These are phyloP conservation scores for Brenthis ino DNA, from an alignment of 2,888 invertebrate genomes.

Conservation along the genomic window DNA sequence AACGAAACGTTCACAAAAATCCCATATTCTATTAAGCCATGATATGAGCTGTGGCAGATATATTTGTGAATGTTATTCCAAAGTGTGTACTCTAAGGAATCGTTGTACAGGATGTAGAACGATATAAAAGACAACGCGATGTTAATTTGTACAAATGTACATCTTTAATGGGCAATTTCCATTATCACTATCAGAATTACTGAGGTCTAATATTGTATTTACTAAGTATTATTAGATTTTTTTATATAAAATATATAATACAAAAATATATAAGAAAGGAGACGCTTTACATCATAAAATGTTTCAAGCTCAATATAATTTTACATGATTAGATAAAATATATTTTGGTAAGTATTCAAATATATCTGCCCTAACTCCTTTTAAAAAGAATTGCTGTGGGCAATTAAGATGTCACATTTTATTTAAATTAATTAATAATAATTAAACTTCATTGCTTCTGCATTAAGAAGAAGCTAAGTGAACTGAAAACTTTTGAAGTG, in stretches of 20 bases:
- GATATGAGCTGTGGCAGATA: conserved; percentile 48
- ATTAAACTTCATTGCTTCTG: conserved; percentile 73
- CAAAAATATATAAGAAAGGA: no score
- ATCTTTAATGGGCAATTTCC: conserved; percentile 3
- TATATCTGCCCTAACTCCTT: conserved; percentile 50
- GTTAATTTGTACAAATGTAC: conserved; percentile 2
- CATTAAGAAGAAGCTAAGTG: conserved; percentile 66
- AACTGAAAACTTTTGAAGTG: conserved; percentile 42
- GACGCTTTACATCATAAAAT: no score
- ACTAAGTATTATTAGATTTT: background rate
- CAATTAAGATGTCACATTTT: conserved; percentile 38
- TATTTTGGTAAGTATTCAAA: conserved; percentile 7
- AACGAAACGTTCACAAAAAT: conserved; percentile 22
- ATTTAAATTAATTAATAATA: conserved; percentile 21
- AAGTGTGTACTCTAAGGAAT: background rate
- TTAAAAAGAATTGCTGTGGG: conserved; percentile 77
- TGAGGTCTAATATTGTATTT: background rate
- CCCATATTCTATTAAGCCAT: conserved; percentile 70
- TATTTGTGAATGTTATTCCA: conserved; percentile 22
- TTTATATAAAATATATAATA: no score
- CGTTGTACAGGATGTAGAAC: background rate
- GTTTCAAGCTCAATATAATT: no score
- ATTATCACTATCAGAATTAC: background rate
- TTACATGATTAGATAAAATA: no score
- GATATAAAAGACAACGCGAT: background rate